These are phyloP conservation scores for Corythoichthys intestinalis DNA, from an alignment of 2,113 vertebrate species.

Conservation along the genomic window DNA sequence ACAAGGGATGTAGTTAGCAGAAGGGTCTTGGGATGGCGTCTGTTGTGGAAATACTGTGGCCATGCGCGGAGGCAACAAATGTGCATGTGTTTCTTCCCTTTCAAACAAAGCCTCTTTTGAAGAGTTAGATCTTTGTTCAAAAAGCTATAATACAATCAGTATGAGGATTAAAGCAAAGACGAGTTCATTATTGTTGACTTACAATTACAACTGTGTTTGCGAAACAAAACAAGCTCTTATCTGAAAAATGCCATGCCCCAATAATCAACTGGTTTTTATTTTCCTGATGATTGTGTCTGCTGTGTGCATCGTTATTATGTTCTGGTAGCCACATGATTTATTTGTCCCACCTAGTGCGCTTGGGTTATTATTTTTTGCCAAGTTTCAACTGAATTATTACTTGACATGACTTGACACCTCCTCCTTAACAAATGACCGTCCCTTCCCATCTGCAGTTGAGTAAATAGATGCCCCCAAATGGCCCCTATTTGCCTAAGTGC, in stretches of 20 bases:
- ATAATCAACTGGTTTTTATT: neutral
- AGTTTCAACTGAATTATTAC: neutral
- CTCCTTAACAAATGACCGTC: neutral
- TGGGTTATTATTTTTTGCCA: neutral
- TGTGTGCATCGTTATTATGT: neutral
- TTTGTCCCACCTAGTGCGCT: neutral
- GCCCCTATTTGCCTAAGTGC: neutral
- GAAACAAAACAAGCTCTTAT: neutral
- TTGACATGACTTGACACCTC: neutral
- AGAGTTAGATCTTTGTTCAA: conserved; percentile 5
- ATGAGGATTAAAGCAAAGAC: conserved; percentile 13
- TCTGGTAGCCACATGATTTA: neutral
- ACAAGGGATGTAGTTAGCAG: conserved; percentile 44
- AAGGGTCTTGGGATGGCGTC: conserved; percentile 43
- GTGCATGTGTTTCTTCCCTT: conserved; percentile 20
- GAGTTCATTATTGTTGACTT: too few relatives aligned
- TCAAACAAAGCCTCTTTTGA: conserved; percentile 46
- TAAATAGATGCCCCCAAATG: neutral
- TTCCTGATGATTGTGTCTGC: neutral
- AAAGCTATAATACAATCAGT: conserved; percentile 13
- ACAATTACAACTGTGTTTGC: conserved; percentile 6
- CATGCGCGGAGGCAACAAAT: conserved; percentile 23
- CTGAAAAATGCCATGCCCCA: neutral
- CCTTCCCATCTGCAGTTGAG: neutral
- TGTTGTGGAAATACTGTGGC: conserved; percentile 58